A percentile compares a stretch with the other conserved stretches of the same genome.
phyloP scores from a whole-genome alignment of 1,140 invertebrate species.

The Ladona fulva region DNA sequence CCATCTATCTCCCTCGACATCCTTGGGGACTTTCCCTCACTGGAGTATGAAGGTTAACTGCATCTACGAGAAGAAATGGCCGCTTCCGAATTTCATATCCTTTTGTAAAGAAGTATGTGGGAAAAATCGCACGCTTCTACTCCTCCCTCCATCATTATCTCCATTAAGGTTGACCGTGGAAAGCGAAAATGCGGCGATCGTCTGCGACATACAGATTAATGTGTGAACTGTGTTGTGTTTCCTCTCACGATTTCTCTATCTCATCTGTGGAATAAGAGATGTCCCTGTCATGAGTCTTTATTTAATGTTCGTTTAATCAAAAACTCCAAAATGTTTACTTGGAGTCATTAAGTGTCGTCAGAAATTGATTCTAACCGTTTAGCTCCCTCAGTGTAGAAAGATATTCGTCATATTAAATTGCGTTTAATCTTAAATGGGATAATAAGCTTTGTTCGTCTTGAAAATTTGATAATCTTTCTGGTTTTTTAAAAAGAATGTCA shows the following conservation, averaged over 20 bases:
- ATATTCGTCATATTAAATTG: too few relatives aligned
- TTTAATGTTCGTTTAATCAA: too few relatives aligned
- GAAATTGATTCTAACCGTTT: too few relatives aligned
- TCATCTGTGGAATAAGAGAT: background rate
- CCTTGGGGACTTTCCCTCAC: background rate
- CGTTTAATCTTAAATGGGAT: too few relatives aligned
- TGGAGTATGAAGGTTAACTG: background rate
- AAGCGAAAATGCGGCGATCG: background rate
- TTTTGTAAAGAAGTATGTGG: background rate
- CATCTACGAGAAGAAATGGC: background rate
- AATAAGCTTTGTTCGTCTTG: too few relatives aligned
- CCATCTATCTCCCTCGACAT: background rate
- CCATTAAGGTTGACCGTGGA: background rate
- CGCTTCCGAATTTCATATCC: background rate
- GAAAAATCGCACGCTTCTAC: background rate
- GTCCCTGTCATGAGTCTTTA: background rate
- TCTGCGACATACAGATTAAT: background rate
- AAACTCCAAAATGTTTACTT: too few relatives aligned
- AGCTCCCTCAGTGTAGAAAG: too few relatives aligned
- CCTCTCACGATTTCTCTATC: background rate
- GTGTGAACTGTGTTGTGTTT: slow-evolving; percentile 1
- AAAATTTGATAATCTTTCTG: too few relatives aligned
- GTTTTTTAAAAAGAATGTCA: too few relatives aligned
- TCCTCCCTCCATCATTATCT: background rate
- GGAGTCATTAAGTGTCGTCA: too few relatives aligned